Evolutionary conservation across 2,888 invertebrate species (phyloP).

Genomic region (Neoaliturus tenellus): DNA sequence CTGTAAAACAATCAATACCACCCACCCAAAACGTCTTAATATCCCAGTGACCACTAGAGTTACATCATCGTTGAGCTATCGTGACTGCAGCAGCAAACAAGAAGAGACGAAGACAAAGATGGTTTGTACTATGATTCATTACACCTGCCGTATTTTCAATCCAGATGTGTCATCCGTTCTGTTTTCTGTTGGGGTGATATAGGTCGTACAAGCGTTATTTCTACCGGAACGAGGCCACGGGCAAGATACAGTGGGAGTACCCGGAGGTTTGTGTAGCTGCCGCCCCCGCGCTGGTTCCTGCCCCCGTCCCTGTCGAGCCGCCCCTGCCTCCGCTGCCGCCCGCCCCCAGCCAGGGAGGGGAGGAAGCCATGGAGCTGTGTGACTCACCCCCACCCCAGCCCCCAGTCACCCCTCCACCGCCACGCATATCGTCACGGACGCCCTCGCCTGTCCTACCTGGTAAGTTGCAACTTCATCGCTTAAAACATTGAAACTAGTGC

Average conservation of each 20-base stretch:
- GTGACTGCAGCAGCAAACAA: too few relatives aligned
- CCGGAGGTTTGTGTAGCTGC: conserved; percentile 71
- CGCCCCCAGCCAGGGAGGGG: conserved; percentile 61
- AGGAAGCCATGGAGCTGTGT: conserved; percentile 76
- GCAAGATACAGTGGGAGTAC: conserved; percentile 80
- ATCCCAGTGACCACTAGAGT: too few relatives aligned
- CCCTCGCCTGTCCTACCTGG: neutral
- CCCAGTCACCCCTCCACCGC: conserved; percentile 49
- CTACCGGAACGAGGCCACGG: conserved; percentile 77
- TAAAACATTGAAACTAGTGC: too few relatives aligned
- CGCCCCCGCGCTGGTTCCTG: conserved; percentile 70
- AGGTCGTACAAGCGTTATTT: conserved; percentile 81
- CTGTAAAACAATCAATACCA: too few relatives aligned
- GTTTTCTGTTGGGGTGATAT: conserved; percentile 65
- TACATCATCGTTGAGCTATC: too few relatives aligned
- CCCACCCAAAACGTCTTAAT: too few relatives aligned
- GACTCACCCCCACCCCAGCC: conserved; percentile 69
- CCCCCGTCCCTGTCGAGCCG: conserved; percentile 75
- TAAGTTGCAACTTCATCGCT: too few relatives aligned
- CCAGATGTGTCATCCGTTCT: conserved; percentile 14
- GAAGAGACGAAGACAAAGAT: neutral
- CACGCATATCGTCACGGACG: conserved; percentile 43
- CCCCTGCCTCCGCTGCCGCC: conserved; percentile 44
- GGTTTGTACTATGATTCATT: conserved; percentile 53
- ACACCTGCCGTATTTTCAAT: neutral